Conservation (phyloP, 1,140 invertebrate genomes). For the Drosophila miranda region DNA sequence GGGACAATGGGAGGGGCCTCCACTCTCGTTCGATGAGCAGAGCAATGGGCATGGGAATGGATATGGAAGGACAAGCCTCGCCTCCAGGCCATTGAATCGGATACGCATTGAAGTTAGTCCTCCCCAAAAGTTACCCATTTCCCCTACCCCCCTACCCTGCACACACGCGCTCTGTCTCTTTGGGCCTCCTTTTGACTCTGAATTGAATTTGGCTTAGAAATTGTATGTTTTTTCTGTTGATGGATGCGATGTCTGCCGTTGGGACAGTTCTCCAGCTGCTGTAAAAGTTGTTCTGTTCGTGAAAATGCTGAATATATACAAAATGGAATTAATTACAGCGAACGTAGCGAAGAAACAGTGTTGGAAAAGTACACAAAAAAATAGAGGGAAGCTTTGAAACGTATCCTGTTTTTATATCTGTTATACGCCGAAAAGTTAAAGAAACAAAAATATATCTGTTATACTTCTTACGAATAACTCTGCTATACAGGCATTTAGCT, state of each 20-base stretch:
- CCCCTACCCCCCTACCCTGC: neutral
- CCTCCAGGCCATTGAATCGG: slow-evolving; percentile 66
- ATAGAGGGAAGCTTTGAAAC: no score
- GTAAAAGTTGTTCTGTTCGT: slow-evolving; percentile 1
- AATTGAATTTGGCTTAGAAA: slow-evolving; percentile 52
- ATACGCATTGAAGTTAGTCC: slow-evolving; percentile 60
- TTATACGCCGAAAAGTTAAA: no score
- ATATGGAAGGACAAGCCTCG: slow-evolving; percentile 19
- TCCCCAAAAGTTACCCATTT: neutral
- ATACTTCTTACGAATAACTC: no score
- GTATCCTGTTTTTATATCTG: no score
- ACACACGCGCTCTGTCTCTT: no score
- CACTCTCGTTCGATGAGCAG: neutral
- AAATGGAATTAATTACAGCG: slow-evolving; percentile 47
- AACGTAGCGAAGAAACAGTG: slow-evolving; percentile 10
- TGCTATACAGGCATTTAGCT: no score
- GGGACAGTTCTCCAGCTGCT: slow-evolving; percentile 15
- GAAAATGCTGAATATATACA: slow-evolving; percentile 31
- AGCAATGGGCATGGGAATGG: neutral
- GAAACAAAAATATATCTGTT: no score
- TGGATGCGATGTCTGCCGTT: slow-evolving; percentile 17
- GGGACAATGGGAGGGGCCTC: slow-evolving; percentile 26
- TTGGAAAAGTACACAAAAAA: no score
- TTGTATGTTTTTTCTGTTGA: slow-evolving; percentile 47
- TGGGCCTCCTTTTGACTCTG: slow-evolving; percentile 5